phyloP scores from a whole-genome alignment of 2,797 vertebrate genomes.

The Diplodus puntazzo region DNA sequence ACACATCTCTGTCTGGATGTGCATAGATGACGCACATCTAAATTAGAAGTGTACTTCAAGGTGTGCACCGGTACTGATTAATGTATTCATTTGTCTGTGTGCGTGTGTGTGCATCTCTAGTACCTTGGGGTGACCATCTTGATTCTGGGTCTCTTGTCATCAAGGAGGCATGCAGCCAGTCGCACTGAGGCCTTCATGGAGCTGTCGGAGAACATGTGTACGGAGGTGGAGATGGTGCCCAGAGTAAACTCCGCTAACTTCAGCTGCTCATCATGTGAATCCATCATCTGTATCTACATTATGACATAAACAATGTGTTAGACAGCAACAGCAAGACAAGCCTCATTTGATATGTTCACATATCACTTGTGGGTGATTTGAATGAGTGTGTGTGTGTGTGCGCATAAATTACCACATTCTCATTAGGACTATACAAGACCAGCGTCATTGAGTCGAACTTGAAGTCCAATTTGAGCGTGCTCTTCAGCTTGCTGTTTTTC shows the following conservation, averaged over 20 bases:
- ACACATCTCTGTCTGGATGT: not conserved
- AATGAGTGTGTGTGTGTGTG: not conserved
- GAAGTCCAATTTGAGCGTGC: slow-evolving; percentile 91
- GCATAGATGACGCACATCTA: not conserved
- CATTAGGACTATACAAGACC: slow-evolving; percentile 88
- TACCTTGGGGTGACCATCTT: slow-evolving; percentile 94
- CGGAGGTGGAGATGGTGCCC: slow-evolving; percentile 91
- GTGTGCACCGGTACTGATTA: not conserved
- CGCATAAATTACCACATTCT: slow-evolving; percentile 83
- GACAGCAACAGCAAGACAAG: not conserved
- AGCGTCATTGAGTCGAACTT: slow-evolving; percentile 95
- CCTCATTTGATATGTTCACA: not conserved
- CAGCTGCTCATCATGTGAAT: slow-evolving; percentile 88
- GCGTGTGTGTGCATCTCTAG: not conserved
- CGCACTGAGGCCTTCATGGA: slow-evolving; percentile 91
- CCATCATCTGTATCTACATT: slow-evolving; percentile 81
- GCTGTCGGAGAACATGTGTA: slow-evolving; percentile 92
- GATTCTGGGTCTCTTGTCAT: slow-evolving; percentile 92
- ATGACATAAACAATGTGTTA: slow-evolving; percentile 5
- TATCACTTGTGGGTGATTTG: not conserved
- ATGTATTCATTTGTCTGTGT: not conserved
- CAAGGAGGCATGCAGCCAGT: slow-evolving; percentile 92
- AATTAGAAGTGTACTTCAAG: not conserved
- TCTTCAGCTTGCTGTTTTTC: slow-evolving; percentile 88
- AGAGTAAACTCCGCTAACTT: slow-evolving; percentile 95